Conservation (phyloP, 2,797 vertebrate genomes). For the Iguana delicatissima region DNA sequence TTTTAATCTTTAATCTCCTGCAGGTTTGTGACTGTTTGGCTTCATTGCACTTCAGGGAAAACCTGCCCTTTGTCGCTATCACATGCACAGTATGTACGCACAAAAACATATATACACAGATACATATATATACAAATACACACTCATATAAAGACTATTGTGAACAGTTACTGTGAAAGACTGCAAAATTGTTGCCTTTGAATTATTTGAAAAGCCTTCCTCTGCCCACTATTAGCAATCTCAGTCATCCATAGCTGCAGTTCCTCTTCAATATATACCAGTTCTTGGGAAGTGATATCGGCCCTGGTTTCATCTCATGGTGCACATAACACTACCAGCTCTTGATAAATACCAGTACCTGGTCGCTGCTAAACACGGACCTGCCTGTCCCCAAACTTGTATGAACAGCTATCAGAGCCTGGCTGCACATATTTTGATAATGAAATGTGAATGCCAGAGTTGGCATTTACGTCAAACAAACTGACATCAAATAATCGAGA, state of each 20-base stretch:
- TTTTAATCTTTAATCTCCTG: too few relatives aligned
- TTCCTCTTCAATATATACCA: neutral
- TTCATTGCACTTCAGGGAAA: too few relatives aligned
- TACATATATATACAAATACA: too few relatives aligned
- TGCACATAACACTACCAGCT: neutral
- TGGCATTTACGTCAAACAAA: conserved; percentile 51
- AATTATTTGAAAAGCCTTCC: neutral
- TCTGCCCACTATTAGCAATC: too few relatives aligned
- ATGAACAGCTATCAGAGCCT: conserved; percentile 31
- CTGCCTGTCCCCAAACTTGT: conserved; percentile 15
- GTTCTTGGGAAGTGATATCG: neutral
- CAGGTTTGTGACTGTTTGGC: too few relatives aligned
- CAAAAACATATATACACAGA: too few relatives aligned
- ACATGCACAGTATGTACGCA: too few relatives aligned
- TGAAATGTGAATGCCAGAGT: conserved; percentile 52
- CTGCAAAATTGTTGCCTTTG: neutral
- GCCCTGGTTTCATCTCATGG: neutral
- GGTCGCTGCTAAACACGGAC: neutral
- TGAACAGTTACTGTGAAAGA: neutral
- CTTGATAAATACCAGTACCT: neutral
- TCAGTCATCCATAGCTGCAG: too few relatives aligned
- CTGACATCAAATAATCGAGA: conserved; percentile 70
- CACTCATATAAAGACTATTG: neutral
- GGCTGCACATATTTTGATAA: conserved; percentile 47
- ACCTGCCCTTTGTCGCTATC: too few relatives aligned